Conservation (phyloP, 2,113 vertebrate genomes). For the Gorsachius goisagi region DNA sequence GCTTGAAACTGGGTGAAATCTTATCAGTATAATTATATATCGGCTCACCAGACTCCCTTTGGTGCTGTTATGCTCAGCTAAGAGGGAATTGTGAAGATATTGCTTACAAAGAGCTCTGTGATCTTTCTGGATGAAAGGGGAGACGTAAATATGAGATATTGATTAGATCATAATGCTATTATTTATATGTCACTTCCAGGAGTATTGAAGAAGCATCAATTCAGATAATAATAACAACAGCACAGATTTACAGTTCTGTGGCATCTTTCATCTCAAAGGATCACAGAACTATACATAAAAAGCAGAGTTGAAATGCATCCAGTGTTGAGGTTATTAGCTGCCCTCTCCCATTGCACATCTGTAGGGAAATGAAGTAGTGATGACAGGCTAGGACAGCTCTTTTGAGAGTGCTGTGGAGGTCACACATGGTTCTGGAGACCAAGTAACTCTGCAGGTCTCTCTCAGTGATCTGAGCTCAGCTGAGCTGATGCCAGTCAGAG, state of each 20-base stretch:
- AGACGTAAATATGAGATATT: conserved; percentile 57
- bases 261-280: conserved; percentile 43
- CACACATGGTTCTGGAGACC: neutral
- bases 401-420: neutral
- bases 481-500: neutral
- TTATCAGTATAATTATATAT: neutral
- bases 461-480: neutral
- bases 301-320: neutral
- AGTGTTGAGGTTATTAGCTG: neutral
- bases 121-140: conserved; percentile 57
- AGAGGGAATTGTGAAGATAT: conserved; percentile 35
- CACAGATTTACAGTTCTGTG: conserved; percentile 10
- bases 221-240: neutral
- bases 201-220: conserved; percentile 41
- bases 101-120: conserved; percentile 51
- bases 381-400: neutral
- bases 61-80: neutral
- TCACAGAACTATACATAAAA: conserved; percentile 17
- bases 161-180: conserved; percentile 55
- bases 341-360: neutral
- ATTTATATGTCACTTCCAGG: conserved; percentile 49
- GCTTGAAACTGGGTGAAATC: neutral
- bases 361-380: neutral
- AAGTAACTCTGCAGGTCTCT: neutral
- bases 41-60: conserved; percentile 33